Evolutionary conservation across 2,113 vertebrate species (phyloP).

Genomic region (Andinoacara biseriatus): DNA sequence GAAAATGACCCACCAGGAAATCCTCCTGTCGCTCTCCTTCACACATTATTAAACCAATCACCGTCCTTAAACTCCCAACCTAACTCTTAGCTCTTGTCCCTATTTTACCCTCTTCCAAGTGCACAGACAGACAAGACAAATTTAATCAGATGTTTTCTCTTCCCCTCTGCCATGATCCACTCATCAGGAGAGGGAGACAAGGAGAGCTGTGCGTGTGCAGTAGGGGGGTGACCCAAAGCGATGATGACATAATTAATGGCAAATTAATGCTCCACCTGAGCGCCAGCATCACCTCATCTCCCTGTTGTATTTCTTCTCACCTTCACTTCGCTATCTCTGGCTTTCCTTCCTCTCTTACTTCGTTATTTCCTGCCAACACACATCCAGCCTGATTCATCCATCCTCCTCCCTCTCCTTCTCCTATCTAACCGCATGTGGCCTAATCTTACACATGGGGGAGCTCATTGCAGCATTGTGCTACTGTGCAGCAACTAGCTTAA

Average conservation of each 20-base stretch:
- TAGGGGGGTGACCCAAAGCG: constrained; percentile 38
- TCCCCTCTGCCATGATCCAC: constrained; percentile 57
- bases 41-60: constrained; percentile 68
- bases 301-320: constrained; percentile 49
- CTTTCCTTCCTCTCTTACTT: constrained; percentile 18
- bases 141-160: constrained; percentile 73
- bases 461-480: constrained; percentile 45
- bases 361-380: constrained; percentile 34
- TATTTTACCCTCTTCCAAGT: constrained; percentile 59
- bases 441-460: constrained; percentile 72
- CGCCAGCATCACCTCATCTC: constrained; percentile 57
- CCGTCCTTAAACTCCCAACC: constrained; percentile 60
- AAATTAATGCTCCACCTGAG: constrained; percentile 74
- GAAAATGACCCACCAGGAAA: constrained; percentile 65
- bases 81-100: constrained; percentile 51
- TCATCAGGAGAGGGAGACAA: constrained; percentile 63
- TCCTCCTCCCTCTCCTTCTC: constrained; percentile 10
- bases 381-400: constrained; percentile 14
- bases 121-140: constrained; percentile 62
- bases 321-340: constrained; percentile 45
- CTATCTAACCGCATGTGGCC: constrained; percentile 46
- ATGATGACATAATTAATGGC: constrained; percentile 78
- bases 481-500: constrained; percentile 57
- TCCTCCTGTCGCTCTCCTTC: constrained; percentile 52
- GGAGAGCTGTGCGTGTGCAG: constrained; percentile 30